A percentile compares a stretch with the other conserved stretches of the same genome.
These are phyloP conservation scores for Gallirallus australis DNA, from an alignment of 2,797 vertebrate species.

Conservation along the genomic window DNA sequence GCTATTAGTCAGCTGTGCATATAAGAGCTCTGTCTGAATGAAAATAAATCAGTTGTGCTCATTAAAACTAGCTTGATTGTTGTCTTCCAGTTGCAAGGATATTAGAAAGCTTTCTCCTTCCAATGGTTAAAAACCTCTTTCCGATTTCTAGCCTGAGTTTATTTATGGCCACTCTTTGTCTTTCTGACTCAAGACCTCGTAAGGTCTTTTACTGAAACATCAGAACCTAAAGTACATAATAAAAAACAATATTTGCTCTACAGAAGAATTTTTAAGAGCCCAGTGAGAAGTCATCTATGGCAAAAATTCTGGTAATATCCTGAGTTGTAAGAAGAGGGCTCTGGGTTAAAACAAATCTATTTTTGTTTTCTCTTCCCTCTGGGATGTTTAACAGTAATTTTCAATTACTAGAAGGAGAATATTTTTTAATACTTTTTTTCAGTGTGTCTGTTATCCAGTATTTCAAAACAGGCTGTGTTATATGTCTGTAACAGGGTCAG, in stretches of 20 bases:
- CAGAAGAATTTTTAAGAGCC: neutral
- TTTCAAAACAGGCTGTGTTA: neutral
- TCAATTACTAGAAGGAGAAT: rapidly evolving
- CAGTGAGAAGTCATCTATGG: neutral
- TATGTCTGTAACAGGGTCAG: neutral
- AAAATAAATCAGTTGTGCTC: constrained; percentile 3
- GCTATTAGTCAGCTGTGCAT: constrained; percentile 51
- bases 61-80: constrained; percentile 1
- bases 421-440: neutral
- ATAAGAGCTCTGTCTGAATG: neutral
- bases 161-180: neutral
- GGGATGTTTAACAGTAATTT: neutral
- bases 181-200: neutral
- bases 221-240: neutral
- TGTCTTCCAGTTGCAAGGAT: neutral
- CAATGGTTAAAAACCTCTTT: neutral
- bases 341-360: neutral
- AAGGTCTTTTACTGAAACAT: neutral
- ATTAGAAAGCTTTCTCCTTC: neutral
- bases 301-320: neutral
- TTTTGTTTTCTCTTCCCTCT: neutral
- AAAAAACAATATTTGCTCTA: neutral
- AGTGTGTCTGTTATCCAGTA: neutral
- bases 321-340: neutral
- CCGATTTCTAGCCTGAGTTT: neutral